phyloP scores from a whole-genome alignment of 2,888 invertebrate species.

The Colletes collaris region DNA sequence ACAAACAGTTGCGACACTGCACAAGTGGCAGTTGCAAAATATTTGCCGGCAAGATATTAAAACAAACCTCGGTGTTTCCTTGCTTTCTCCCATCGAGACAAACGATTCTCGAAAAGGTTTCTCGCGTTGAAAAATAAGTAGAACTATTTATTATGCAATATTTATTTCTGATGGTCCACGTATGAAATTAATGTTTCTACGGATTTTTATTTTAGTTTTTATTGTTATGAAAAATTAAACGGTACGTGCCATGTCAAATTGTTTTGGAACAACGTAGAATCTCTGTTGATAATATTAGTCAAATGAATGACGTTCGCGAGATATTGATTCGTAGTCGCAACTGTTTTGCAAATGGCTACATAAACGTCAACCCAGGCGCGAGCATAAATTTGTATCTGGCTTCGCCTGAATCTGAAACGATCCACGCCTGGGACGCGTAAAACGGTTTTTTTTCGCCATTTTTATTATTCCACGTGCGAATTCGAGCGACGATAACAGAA shows the following conservation, averaged over 20 bases:
- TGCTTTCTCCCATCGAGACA: not conserved
- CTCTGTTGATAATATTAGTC: constrained; percentile 1
- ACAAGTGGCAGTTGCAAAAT: constrained; percentile 12
- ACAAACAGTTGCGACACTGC: not conserved
- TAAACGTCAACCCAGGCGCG: not conserved
- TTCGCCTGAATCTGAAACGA: constrained; percentile 11
- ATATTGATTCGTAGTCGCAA: constrained; percentile 14
- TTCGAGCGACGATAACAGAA: too few species aligned
- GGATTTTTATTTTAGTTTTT: too few species aligned
- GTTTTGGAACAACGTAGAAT: not conserved
- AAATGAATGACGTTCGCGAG: not conserved
- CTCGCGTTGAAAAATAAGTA: too few species aligned
- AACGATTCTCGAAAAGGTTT: not conserved
- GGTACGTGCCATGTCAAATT: not conserved
- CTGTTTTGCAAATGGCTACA: constrained; percentile 22
- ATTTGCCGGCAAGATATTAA: not conserved
- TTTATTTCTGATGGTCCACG: too few species aligned
- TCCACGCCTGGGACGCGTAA: not conserved
- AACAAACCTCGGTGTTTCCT: not conserved
- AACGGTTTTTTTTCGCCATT: too few species aligned
- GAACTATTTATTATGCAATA: too few species aligned
- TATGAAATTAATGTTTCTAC: too few species aligned
- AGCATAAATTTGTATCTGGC: not conserved
- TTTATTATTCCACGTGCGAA: too few species aligned
- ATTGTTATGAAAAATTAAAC: not conserved